Evolutionary conservation across 2,113 vertebrate genomes (phyloP).

Genomic region (Cephalopterus ornatus): DNA sequence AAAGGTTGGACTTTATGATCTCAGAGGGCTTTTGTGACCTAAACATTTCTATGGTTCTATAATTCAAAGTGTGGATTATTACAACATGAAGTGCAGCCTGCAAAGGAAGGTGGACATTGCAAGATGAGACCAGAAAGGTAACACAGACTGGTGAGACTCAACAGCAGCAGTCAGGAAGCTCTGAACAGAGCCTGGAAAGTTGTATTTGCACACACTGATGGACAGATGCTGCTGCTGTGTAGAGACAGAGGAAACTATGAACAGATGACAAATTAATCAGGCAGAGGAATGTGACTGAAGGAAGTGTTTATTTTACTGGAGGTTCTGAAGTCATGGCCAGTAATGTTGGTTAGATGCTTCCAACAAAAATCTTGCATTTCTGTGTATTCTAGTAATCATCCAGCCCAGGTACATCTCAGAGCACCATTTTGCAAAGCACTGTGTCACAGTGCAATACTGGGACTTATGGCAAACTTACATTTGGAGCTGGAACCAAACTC

Average conservation of each 20-base stretch:
- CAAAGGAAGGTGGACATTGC: background rate
- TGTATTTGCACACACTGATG: background rate
- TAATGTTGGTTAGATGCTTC: background rate
- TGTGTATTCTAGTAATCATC: background rate
- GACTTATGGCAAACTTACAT: background rate
- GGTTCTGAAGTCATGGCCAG: background rate
- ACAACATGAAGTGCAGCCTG: background rate
- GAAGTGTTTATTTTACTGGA: background rate
- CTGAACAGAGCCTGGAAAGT: background rate
- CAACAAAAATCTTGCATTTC: background rate
- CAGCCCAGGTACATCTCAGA: background rate
- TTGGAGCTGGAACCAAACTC: slow-evolving; percentile 35
- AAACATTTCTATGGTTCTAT: background rate
- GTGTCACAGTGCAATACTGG: background rate
- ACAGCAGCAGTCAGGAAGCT: background rate
- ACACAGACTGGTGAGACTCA: too few relatives aligned
- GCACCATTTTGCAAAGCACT: background rate
- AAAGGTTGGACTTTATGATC: background rate
- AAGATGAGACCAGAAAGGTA: background rate
- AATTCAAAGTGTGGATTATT: background rate
- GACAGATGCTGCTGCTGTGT: background rate
- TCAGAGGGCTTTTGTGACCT: background rate
- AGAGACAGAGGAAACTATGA: background rate
- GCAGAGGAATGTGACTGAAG: background rate
- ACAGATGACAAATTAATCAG: too few relatives aligned